Conservation (phyloP, 2,113 vertebrate species). For the Sinocyclocheilus maitianheensis region DNA sequence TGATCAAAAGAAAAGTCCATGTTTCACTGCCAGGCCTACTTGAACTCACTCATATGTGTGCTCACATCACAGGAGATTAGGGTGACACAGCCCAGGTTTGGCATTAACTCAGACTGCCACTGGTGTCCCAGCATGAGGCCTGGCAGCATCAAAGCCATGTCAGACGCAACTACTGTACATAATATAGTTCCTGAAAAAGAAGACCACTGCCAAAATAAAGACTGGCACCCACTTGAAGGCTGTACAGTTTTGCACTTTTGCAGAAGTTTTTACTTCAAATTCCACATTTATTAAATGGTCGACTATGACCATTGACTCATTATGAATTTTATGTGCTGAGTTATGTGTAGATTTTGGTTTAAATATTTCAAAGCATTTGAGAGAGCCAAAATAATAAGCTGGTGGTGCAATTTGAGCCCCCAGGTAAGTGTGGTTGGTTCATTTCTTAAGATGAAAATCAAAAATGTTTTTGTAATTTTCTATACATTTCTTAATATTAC, state of each 20-base stretch:
- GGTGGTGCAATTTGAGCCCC: neutral
- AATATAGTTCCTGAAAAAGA: neutral
- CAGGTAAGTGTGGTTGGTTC: too few species aligned
- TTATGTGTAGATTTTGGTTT: neutral
- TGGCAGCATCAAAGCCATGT: conserved; percentile 26
- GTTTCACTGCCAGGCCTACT: neutral
- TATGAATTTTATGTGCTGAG: neutral
- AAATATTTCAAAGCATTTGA: neutral
- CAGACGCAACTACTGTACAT: neutral
- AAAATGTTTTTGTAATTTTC: too few species aligned
- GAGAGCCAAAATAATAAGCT: neutral
- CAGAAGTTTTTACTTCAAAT: neutral
- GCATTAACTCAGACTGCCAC: conserved; percentile 10
- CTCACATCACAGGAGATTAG: neutral
- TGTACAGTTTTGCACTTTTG: too few species aligned
- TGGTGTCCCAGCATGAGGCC: conserved; percentile 3
- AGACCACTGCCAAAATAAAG: neutral
- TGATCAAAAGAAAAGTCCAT: neutral
- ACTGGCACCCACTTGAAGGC: neutral
- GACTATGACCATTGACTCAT: neutral
- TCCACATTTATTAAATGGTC: neutral
- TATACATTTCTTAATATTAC: too few species aligned
- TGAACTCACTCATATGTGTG: neutral
- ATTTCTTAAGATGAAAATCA: too few species aligned
- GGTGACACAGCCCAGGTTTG: neutral